These are phyloP conservation scores for Polymixis flavicincta DNA, from an alignment of 2,888 invertebrate species.

Conservation along the genomic window DNA sequence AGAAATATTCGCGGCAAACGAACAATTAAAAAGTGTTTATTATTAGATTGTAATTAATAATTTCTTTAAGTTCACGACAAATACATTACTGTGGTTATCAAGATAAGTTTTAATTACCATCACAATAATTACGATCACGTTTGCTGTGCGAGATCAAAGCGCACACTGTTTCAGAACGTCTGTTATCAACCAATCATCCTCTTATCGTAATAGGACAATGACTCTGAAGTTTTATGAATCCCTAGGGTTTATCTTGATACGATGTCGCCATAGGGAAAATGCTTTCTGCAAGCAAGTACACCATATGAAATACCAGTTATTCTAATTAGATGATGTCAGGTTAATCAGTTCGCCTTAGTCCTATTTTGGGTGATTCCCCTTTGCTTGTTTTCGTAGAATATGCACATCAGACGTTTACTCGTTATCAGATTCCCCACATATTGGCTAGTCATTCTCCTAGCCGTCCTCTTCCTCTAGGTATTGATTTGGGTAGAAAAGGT, in stretches of 20 bases:
- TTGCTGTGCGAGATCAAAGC: conserved; percentile 70
- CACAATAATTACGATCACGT: conserved; percentile 68
- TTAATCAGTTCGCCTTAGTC: not conserved
- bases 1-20: conserved; percentile 13
- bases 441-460: not conserved
- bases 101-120: conserved; percentile 65
- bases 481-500: not conserved
- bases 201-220: conserved; percentile 77
- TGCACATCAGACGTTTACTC: not conserved
- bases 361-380: not conserved
- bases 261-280: conserved; percentile 44
- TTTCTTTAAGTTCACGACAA: conserved; percentile 49
- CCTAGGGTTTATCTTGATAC: conserved; percentile 60
- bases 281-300: conserved; percentile 29
- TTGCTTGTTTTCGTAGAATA: conserved; percentile 1
- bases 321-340: conserved; percentile 6
- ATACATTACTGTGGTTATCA: conserved; percentile 64
- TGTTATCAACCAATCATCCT: conserved; percentile 75
- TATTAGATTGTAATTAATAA: conserved; percentile 44
- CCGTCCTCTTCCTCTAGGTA: not conserved
- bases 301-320: conserved; percentile 6
- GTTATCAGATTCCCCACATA: not conserved
- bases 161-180: conserved; percentile 67
- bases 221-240: conserved; percentile 73
- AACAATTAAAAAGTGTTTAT: conserved; percentile 38